Evolutionary conservation across 2,888 invertebrate genomes (phyloP).

Genomic region (Tipula lateralis): DNA sequence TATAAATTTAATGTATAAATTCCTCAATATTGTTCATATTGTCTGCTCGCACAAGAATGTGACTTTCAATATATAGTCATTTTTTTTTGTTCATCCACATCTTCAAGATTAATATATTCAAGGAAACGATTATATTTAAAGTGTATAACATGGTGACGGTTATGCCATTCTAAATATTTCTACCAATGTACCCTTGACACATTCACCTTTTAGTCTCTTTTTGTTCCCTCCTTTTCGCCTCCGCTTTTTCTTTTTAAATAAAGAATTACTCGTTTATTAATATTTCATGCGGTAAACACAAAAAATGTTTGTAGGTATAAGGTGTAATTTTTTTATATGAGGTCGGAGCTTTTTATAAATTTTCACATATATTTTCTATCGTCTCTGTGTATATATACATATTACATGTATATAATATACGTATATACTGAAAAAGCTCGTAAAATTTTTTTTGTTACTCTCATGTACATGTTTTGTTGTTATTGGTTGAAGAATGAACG

Average conservation of each 20-base stretch:
- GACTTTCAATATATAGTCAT: neutral
- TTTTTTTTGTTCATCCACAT: neutral
- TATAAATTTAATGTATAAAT: neutral
- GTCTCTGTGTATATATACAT: neutral
- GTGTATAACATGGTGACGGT: neutral
- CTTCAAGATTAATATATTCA: neutral
- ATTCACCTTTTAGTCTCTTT: neutral
- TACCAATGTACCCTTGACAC: slow-evolving; percentile 4
- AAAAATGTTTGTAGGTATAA: slow-evolving; percentile 14
- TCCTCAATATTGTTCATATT: neutral
- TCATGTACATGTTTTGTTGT: neutral
- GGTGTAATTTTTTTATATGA: slow-evolving; percentile 13
- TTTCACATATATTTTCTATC: neutral
- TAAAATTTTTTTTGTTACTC: neutral
- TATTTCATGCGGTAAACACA: neutral
- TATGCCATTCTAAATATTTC: neutral
- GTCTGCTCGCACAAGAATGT: neutral
- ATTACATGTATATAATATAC: neutral
- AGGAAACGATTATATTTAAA: neutral
- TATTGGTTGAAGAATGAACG: neutral
- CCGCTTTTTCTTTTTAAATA: neutral
- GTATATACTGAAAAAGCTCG: neutral
- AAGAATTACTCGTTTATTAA: slow-evolving; percentile 9
- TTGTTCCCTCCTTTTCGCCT: neutral
- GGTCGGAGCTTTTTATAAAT: neutral